phyloP scores from a whole-genome alignment of 2,113 vertebrate species.

The Plotosus lineatus region DNA sequence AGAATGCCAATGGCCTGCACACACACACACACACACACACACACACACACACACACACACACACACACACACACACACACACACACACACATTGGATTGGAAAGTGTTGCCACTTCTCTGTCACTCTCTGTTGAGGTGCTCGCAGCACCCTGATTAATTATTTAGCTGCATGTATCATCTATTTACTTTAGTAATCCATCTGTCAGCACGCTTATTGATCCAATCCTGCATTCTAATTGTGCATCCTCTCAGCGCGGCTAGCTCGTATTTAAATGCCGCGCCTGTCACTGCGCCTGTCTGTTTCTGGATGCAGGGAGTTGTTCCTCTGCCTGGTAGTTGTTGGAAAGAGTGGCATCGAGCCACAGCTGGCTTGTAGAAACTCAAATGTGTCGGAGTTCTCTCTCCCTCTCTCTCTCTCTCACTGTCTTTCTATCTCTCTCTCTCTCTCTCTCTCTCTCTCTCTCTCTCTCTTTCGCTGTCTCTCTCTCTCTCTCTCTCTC shows the following conservation, averaged over 20 bases:
- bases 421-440: not conserved
- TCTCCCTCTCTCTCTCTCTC: slow-evolving; percentile 3
- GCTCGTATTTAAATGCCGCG: slow-evolving; percentile 74
- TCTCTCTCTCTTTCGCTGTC: no score
- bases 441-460: not conserved
- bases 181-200: slow-evolving; percentile 85
- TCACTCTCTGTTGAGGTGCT: slow-evolving; percentile 54
- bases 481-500: not conserved
- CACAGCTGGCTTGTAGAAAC: slow-evolving; percentile 48
- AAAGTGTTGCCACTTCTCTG: slow-evolving; percentile 61
- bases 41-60: no score
- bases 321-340: slow-evolving; percentile 19
- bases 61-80: no score
- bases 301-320: slow-evolving; percentile 32
- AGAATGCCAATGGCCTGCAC: slow-evolving; percentile 41
- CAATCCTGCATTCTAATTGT: slow-evolving; percentile 79
- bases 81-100: no score
- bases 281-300: slow-evolving; percentile 62
- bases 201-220: slow-evolving; percentile 83
- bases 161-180: slow-evolving; percentile 83
- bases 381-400: slow-evolving; percentile 28
- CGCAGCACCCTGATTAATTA: slow-evolving; percentile 76
- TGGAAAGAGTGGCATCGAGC: slow-evolving; percentile 28
- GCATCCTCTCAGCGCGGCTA: slow-evolving; percentile 67
- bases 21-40: no score